A percentile compares a stretch with the other conserved stretches of the same genome.
These are phyloP conservation scores for Caenorhabditis sinica DNA, from an alignment of 2,888 invertebrate species.

Conservation along the genomic window DNA sequence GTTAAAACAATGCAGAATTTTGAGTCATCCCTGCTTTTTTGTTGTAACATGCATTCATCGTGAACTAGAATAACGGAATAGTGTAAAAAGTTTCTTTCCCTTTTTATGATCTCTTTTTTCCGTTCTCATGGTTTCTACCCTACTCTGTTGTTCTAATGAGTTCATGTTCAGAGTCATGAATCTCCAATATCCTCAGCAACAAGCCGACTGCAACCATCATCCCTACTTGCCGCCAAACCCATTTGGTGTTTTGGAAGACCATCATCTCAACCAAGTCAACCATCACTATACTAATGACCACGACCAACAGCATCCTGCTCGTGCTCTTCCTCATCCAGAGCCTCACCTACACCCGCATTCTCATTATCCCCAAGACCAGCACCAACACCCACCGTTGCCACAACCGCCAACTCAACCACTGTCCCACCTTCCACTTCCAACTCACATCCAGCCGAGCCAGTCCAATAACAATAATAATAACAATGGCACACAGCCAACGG, in stretches of 20 bases:
- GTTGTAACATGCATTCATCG: too few relatives aligned
- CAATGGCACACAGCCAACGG: not conserved
- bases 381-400: too few relatives aligned
- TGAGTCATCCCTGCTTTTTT: not conserved
- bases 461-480: conserved; percentile 1
- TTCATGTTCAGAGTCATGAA: conserved; percentile 21
- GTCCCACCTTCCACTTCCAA: not conserved
- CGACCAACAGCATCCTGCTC: too few relatives aligned
- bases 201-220: not conserved
- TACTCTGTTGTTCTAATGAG: not conserved
- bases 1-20: not conserved
- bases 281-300: too few relatives aligned
- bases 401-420: not conserved
- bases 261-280: too few relatives aligned
- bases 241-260: too few relatives aligned
- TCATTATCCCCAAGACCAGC: not conserved
- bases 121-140: not conserved
- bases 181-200: not conserved
- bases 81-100: not conserved
- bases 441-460: not conserved
- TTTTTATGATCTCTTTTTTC: not conserved
- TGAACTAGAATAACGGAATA: too few relatives aligned
- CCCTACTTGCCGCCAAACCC: not conserved
- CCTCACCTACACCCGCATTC: not conserved
- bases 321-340: too few relatives aligned